Base-by-base conservation (phyloP, 1,140 invertebrate species). In the Spodoptera frugiperda region DNA sequence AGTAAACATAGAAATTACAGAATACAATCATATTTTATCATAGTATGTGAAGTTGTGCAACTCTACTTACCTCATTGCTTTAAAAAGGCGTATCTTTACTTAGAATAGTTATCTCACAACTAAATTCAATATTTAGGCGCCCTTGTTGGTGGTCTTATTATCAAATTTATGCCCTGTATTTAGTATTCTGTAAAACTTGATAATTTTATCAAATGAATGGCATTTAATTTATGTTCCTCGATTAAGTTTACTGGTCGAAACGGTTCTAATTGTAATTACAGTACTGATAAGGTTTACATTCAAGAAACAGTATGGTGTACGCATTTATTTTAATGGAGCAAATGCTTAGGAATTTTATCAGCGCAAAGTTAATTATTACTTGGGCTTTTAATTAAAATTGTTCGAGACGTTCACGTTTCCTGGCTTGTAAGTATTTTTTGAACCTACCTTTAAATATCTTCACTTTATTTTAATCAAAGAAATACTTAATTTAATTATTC, bases 201-300 rank as follows among this genome's bases (percentile, higher is more conserved):
- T 57, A 72, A 39, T 72, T 72, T 72, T 57, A 72, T 72, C 70
- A 72, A 72, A 72, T 57, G 46, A 71, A 55, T 55, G 30, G 53
- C 33, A 51, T 44, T 53, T 51, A 46, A 46, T 57, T 57, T 72
- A 70, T 72, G 39, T 57, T 72, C 46, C 15, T 44, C 10, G 53
- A 55, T 72, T 57, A 72, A 46, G 17, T 72, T 49, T 67, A 53
- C 44, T 49, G 44, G 44, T 21, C 49, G 17, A 57, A 72, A 71
- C 51, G 51, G 53, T 59, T 72, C 54, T 44, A 57, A 59, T 72
- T 57, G 33, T 57, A 72, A 57, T 72, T 46, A 14, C 17, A 44
- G 11, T 21, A 17, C 39, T 17, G 70, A 72, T 72, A 57, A 72
- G 17, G 21, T 25, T 57, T 14, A 14, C 15, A 33, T 33, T 30